Percentiles rank a stretch among this genome's conserved stretches.
phyloP scores from a whole-genome alignment of 2,888 invertebrate species.

The Tenthredo notha region DNA sequence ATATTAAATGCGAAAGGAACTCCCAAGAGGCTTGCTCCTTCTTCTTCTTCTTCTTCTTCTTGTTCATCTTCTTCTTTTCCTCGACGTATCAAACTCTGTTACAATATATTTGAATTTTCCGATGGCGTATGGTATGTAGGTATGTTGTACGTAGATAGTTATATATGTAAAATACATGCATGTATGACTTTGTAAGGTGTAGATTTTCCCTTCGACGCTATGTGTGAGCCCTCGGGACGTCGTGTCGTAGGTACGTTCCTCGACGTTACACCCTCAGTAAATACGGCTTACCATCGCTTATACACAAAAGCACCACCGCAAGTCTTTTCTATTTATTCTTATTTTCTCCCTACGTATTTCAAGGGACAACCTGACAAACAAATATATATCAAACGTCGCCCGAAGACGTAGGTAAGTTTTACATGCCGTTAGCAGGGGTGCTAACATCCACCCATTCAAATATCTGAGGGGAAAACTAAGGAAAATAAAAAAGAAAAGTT shows the following conservation, averaged over 20 bases:
- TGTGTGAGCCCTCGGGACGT: not conserved
- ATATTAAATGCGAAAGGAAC: not conserved
- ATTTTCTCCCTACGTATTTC: not conserved
- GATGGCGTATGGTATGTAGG: not conserved
- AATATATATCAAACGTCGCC: constrained; percentile 63
- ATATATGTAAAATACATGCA: too few species aligned
- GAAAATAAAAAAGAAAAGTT: not conserved
- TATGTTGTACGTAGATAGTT: not conserved
- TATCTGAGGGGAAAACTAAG: not conserved
- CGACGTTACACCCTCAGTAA: constrained; percentile 53
- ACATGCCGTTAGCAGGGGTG: not conserved
- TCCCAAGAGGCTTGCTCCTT: not conserved
- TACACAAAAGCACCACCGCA: constrained; percentile 22
- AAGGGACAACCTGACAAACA: constrained; percentile 64
- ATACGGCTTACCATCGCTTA: constrained; percentile 60
- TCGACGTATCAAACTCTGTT: constrained; percentile 3
- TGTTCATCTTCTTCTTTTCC: not conserved
- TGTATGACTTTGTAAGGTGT: not conserved
- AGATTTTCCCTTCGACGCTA: not conserved
- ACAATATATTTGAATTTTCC: not conserved
- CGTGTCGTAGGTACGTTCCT: not conserved
- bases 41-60: not conserved
- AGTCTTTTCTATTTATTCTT: constrained; percentile 14
- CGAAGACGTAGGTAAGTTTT: not conserved
- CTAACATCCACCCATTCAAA: not conserved